phyloP scores from a whole-genome alignment of 2,113 vertebrate species.

The Baryphthengus martii region DNA sequence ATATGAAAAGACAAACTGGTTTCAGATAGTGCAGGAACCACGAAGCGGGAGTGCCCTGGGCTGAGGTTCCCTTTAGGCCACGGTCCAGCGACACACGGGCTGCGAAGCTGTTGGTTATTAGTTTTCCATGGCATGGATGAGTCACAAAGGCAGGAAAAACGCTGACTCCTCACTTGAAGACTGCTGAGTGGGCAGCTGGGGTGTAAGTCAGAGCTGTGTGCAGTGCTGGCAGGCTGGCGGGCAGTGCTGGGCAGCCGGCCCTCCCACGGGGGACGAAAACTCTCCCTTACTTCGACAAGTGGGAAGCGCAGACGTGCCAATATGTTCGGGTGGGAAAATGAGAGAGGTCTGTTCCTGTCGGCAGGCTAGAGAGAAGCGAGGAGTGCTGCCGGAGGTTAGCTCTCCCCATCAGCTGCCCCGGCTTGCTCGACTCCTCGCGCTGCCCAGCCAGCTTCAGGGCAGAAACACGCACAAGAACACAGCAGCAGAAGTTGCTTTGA shows the following conservation, averaged over 20 bases:
- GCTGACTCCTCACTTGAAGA: background rate
- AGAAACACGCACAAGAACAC: rapidly evolving
- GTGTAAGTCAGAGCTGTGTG: background rate
- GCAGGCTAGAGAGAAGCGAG: background rate
- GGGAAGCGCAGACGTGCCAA: background rate
- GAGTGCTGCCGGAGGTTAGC: background rate
- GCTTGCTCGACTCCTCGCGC: rapidly evolving
- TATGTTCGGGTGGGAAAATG: background rate
- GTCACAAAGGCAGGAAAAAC: background rate
- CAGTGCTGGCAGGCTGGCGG: rapidly evolving
- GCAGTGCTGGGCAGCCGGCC: background rate
- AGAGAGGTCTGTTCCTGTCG: background rate
- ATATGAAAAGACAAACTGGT: background rate
- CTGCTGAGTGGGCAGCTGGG: background rate
- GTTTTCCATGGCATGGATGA: background rate
- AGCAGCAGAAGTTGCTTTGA: background rate
- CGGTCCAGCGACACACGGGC: rapidly evolving
- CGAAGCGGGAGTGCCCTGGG: background rate
- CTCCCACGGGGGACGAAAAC: background rate
- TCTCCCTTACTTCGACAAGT: background rate
- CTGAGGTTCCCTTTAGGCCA: background rate
- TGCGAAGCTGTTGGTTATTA: background rate
- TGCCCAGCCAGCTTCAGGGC: rapidly evolving
- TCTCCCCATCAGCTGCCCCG: background rate
- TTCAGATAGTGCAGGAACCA: rapidly evolving